Conservation (phyloP, 2,113 vertebrate genomes). For the Phodopus roborovskii region DNA sequence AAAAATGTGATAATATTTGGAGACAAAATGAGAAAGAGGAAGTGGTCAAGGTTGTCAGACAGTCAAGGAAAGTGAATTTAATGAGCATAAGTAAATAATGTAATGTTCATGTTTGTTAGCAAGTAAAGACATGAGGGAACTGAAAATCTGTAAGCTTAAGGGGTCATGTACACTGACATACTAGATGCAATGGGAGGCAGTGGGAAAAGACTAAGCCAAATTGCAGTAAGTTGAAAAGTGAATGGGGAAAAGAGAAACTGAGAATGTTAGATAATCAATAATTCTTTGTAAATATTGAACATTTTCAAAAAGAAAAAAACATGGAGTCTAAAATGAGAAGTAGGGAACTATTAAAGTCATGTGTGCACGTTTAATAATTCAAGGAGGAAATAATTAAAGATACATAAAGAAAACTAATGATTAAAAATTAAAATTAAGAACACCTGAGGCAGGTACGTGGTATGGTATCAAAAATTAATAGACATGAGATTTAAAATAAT, state of each 20-base stretch:
- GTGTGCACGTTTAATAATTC: not conserved
- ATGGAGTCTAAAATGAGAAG: not conserved
- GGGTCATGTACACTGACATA: not conserved
- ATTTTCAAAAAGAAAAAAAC: not conserved
- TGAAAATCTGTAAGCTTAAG: not conserved
- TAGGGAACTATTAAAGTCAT: not conserved
- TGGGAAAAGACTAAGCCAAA: not conserved
- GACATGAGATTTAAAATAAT: not conserved
- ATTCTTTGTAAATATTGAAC: not conserved
- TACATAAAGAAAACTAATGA: not conserved
- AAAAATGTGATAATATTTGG: not conserved
- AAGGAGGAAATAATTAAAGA: not conserved
- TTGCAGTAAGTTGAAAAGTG: not conserved
- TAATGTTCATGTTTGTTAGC: not conserved
- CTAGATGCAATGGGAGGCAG: rapidly evolving
- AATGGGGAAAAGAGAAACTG: not conserved
- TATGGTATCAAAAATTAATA: not conserved
- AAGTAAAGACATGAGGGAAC: not conserved
- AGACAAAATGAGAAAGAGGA: not conserved
- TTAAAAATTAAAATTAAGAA: not conserved
- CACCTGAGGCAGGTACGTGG: not conserved
- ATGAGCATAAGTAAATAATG: not conserved
- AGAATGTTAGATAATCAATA: not conserved
- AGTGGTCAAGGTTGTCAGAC: not conserved
- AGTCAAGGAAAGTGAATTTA: not conserved